A percentile compares a stretch with the other conserved stretches of the same genome.
Conservation (phyloP, 1,140 invertebrate species). For the Drosophila mojavensis region DNA sequence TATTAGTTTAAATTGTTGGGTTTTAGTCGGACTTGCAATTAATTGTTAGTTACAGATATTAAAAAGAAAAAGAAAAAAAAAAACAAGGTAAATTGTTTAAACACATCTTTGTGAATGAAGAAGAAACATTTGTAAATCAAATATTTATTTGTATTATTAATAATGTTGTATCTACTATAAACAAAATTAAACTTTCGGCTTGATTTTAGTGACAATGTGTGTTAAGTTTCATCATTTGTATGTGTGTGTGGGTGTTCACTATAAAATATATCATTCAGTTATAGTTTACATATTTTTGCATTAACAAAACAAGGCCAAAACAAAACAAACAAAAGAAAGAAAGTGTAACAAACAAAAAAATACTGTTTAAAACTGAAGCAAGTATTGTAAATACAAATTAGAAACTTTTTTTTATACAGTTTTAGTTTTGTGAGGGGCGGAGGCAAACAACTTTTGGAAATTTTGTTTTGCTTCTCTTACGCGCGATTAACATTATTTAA, state of each 20-base stretch:
- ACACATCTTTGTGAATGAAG: constrained; percentile 25
- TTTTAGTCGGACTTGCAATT: constrained; percentile 22
- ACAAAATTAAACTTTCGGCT: constrained; percentile 22
- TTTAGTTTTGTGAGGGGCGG: constrained; percentile 14
- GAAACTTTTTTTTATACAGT: constrained; percentile 29
- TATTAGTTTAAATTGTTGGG: constrained; percentile 18
- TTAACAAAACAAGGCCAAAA: constrained; percentile 46
- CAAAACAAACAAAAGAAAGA: constrained; percentile 24
- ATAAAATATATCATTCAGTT: constrained; percentile 15
- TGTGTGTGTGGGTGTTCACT: constrained; percentile 2
- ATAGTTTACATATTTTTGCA: no score
- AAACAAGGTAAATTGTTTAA: constrained; percentile 47
- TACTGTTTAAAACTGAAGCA: constrained; percentile 71
- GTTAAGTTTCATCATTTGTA: constrained; percentile 22
- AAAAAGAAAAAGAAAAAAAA: constrained; percentile 1
- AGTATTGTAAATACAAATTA: constrained; percentile 34
- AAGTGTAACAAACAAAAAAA: constrained; percentile 55
- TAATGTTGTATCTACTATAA: constrained; percentile 40
- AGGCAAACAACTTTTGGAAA: neutral
- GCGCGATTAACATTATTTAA: constrained; percentile 25
- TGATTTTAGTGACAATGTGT: constrained; percentile 37
- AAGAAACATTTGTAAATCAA: constrained; percentile 61
- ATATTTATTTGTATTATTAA: constrained; percentile 63
- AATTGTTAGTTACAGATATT: neutral
- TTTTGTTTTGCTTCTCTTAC: constrained; percentile 43